Evolutionary conservation across 2,797 vertebrate species (phyloP).

Genomic region (Xerus rutilus): DNA sequence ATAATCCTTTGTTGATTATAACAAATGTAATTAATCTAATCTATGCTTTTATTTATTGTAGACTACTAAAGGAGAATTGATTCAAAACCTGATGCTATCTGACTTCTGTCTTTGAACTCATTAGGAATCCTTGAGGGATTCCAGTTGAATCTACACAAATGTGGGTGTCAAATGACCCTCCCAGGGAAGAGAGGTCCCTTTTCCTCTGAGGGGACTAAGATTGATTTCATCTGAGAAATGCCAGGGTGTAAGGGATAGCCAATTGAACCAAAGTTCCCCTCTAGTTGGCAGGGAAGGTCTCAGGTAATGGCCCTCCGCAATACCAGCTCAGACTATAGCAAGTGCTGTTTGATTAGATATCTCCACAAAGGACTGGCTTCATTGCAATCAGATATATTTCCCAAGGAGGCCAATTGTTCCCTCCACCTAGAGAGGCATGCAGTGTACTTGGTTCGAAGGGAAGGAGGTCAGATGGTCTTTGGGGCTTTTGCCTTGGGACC

Average conservation of each 20-base stretch:
- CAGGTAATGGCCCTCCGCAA: no score
- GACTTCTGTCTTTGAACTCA: background rate
- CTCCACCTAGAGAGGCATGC: background rate
- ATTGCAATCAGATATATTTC: background rate
- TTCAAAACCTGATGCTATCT: background rate
- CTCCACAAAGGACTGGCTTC: background rate
- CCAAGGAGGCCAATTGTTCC: background rate
- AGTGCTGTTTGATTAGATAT: background rate
- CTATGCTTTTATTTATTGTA: background rate
- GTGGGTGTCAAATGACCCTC: no score
- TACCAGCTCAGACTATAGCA: no score
- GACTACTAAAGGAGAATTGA: background rate
- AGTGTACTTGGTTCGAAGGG: background rate
- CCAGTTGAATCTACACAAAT: background rate
- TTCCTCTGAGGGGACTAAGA: background rate
- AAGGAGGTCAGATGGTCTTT: background rate
- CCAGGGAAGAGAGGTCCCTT: background rate
- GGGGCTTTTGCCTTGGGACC: background rate
- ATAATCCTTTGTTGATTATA: no score
- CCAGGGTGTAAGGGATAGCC: background rate
- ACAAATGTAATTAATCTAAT: no score
- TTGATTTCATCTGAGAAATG: background rate
- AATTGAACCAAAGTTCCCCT: background rate
- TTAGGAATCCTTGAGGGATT: background rate
- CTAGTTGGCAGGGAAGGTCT: background rate